Percentiles rank a stretch among this genome's conserved stretches.
Conservation (phyloP, 2,888 invertebrate genomes). For the Pomacea canaliculata region DNA sequence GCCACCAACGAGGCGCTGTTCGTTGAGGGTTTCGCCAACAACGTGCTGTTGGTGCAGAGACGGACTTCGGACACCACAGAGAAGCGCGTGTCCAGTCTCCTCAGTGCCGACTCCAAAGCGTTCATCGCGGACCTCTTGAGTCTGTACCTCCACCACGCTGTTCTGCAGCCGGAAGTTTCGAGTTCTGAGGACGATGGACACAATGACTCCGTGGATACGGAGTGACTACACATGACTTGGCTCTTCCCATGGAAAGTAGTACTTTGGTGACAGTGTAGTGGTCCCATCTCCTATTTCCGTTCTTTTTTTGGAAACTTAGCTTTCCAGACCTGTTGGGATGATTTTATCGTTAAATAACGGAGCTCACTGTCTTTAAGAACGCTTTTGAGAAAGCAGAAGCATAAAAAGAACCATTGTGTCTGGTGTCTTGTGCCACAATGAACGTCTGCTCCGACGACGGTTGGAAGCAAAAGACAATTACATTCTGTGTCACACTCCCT, state of each 20-base stretch:
- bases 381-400: no score
- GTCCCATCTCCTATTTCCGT: no score
- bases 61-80: not conserved
- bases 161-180: not conserved
- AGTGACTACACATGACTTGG: not conserved
- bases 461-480: no score
- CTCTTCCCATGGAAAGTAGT: not conserved
- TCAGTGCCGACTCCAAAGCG: constrained; percentile 15
- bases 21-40: not conserved
- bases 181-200: not conserved
- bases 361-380: no score
- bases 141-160: constrained; percentile 15
- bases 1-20: not conserved
- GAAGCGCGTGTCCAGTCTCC: constrained; percentile 12
- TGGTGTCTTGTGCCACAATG: no score
- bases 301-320: no score
- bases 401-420: no score
- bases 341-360: no score
- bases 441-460: no score
- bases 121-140: constrained; percentile 23
- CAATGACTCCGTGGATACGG: not conserved
- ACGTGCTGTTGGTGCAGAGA: not conserved
- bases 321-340: no score
- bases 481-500: no score
- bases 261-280: no score